phyloP scores from a whole-genome alignment of 2,888 invertebrate genomes.

The Polylopha cassiicola region DNA sequence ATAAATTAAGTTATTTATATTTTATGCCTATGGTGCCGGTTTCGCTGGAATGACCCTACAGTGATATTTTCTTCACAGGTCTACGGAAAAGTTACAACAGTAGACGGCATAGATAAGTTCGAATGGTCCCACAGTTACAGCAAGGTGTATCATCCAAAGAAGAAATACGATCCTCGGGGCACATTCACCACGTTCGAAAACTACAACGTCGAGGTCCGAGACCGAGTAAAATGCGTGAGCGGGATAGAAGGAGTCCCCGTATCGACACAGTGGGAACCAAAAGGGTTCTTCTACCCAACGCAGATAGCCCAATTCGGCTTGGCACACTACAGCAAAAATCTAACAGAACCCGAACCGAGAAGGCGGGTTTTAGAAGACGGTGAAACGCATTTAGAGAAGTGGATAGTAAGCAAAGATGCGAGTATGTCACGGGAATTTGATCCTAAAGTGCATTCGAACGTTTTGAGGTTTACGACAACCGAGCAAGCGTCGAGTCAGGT shows the following conservation, averaged over 20 bases:
- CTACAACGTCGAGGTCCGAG: conserved; percentile 97
- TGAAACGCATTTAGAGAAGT: conserved; percentile 80
- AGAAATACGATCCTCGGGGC: conserved; percentile 91
- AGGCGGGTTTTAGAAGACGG: conserved; percentile 85
- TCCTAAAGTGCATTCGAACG: conserved; percentile 74
- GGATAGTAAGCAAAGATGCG: conserved; percentile 85
- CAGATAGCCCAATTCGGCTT: conserved; percentile 99
- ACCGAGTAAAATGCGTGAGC: conserved; percentile 96
- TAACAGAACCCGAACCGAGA: conserved; percentile 89
- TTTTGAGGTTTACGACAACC: conserved; percentile 84
- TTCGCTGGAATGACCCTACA: not conserved
- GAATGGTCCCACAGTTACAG: conserved; percentile 97
- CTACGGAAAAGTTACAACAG: conserved; percentile 88
- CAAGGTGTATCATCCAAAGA: conserved; percentile 91
- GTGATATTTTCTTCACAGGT: conserved; percentile 66
- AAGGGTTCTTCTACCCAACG: conserved; percentile 97
- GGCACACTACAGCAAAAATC: conserved; percentile 97
- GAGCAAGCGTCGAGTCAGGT: conserved; percentile 83
- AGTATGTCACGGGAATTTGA: conserved; percentile 80
- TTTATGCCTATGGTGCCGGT: not conserved
- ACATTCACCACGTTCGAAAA: conserved; percentile 98
- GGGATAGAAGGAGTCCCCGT: conserved; percentile 95
- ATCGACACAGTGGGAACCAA: conserved; percentile 97
- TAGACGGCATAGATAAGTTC: conserved; percentile 87
- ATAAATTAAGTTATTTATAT: not conserved